These are phyloP conservation scores for Limnephilus rhombicus DNA, from an alignment of 2,888 invertebrate genomes.

Conservation along the genomic window DNA sequence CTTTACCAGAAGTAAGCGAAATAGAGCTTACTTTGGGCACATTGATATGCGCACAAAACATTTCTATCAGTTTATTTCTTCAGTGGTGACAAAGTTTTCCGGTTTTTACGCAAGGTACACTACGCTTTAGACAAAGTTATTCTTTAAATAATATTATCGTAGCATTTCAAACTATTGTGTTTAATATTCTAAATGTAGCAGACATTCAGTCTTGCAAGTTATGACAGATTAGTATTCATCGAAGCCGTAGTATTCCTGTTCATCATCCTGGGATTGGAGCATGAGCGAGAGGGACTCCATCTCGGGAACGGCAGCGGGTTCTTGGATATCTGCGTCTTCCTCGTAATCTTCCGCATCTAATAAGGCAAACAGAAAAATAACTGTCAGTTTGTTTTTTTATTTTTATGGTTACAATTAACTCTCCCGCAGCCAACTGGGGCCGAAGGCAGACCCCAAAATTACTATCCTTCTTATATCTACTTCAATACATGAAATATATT, in stretches of 20 bases:
- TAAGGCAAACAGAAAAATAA: neutral
- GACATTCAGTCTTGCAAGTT: neutral
- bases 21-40: too few species aligned
- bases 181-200: neutral
- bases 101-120: too few species aligned
- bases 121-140: too few species aligned
- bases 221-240: conserved; percentile 81
- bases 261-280: conserved; percentile 81
- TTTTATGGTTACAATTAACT: neutral
- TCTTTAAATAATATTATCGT: too few species aligned
- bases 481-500: too few species aligned
- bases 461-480: too few species aligned
- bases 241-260: conserved; percentile 82
- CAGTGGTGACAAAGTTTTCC: too few species aligned
- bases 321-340: conserved; percentile 73
- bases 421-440: too few species aligned
- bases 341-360: conserved; percentile 72
- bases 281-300: conserved; percentile 78
- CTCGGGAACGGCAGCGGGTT: conserved; percentile 72
- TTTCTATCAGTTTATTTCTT: too few species aligned
- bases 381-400: neutral
- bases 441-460: too few species aligned
- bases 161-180: neutral
- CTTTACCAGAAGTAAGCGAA: too few species aligned
- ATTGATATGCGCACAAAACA: too few species aligned